Evolutionary conservation across 92 coral and sea anemone species (phyloP).

Genomic region (Palythoa caribaeorum): DNA sequence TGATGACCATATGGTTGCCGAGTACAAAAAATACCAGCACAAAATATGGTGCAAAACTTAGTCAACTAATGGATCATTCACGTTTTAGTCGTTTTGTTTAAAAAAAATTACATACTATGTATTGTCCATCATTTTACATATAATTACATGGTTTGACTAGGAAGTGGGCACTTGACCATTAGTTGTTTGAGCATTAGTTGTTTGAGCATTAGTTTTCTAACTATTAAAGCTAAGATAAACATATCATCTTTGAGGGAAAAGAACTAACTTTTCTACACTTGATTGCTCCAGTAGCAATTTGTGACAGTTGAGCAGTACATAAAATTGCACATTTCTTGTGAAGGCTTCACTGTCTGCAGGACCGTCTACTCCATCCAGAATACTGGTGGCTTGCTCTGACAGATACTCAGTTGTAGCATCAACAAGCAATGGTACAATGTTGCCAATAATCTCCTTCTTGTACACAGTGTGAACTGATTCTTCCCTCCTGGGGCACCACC

Average conservation of each 20-base stretch:
- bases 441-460: constrained; percentile 77
- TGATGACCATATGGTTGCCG: too few species aligned
- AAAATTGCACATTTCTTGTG: constrained; percentile 78
- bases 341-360: constrained; percentile 87
- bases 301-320: constrained; percentile 89
- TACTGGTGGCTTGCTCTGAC: constrained; percentile 70
- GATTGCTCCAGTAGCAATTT: constrained; percentile 89
- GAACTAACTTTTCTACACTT: constrained; percentile 75
- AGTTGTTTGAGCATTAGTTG: too few species aligned
- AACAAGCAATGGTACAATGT: constrained; percentile 80
- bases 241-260: neutral
- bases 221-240: too few species aligned
- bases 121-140: too few species aligned
- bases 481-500: constrained; percentile 92
- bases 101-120: too few species aligned
- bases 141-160: too few species aligned
- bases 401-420: constrained; percentile 96
- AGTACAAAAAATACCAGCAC: too few species aligned
- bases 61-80: too few species aligned
- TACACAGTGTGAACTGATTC: constrained; percentile 79
- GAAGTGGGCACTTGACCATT: too few species aligned
- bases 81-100: too few species aligned
- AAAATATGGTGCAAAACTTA: too few species aligned
- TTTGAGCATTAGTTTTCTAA: too few species aligned
- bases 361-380: constrained; percentile 87